Evolutionary conservation across 2,888 invertebrate species (phyloP).

Genomic region (Pyrochroa serraticornis): DNA sequence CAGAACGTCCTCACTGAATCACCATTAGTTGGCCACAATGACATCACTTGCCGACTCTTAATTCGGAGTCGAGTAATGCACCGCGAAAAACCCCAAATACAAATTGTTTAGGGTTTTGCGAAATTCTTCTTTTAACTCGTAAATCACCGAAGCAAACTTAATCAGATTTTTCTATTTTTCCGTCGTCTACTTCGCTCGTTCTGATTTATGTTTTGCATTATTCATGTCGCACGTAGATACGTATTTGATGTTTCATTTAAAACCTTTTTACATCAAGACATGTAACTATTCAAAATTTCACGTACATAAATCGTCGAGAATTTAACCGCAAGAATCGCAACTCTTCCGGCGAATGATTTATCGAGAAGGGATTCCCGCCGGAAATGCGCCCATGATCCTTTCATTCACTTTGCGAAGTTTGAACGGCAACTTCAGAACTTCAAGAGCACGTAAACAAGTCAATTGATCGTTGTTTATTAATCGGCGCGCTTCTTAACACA

Average conservation of each 20-base stretch:
- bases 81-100: slow-evolving; percentile 2
- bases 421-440: slow-evolving; percentile 12
- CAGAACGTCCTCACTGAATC: slow-evolving; percentile 30
- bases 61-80: slow-evolving; percentile 21
- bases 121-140: slow-evolving; percentile 7
- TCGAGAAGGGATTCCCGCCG: neutral
- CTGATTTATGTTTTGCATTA: slow-evolving; percentile 14
- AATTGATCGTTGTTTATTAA: slow-evolving; percentile 15
- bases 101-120: slow-evolving; percentile 8
- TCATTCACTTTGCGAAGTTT: slow-evolving; percentile 8
- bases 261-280: slow-evolving; percentile 6
- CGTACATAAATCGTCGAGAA: slow-evolving; percentile 9
- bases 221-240: slow-evolving; percentile 6
- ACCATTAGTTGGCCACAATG: slow-evolving; percentile 27
- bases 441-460: neutral
- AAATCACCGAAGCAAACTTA: slow-evolving; percentile 14
- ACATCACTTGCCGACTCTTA: slow-evolving; percentile 23
- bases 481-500: slow-evolving; percentile 11
- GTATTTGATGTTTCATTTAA: slow-evolving; percentile 17
- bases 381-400: neutral
- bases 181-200: neutral
- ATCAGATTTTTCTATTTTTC: slow-evolving; percentile 23
- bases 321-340: slow-evolving; percentile 11
- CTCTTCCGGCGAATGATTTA: slow-evolving; percentile 19
- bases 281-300: slow-evolving; percentile 6